Evolutionary conservation across 2,797 vertebrate species (phyloP), one percentile per base, ranked within the genome.

Genomic region (Spondyliosoma cantharus): DNA sequence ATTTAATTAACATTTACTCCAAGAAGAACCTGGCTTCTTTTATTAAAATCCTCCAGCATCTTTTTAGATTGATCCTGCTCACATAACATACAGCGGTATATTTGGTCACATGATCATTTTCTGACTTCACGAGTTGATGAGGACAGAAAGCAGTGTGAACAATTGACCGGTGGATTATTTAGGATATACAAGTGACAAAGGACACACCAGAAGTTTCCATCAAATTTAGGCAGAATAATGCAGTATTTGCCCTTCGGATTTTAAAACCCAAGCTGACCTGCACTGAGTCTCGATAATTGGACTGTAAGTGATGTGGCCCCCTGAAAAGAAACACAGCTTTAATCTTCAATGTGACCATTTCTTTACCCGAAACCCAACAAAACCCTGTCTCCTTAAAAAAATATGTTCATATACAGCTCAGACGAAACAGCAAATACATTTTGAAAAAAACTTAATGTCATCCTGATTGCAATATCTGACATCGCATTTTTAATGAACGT

Each of bases 31-130:
- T 56, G 24, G 14, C 49, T 80, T 42, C 8, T 24, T 67, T 70
- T 78, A 81, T 85, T 82, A 79, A 91, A 76, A 84, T 68, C 65
- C 61, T 49, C 59, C 29, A 74, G 53, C 17, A 24, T 61, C 37
- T 8, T 11, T 62, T 25, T 50, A 50, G 50, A 79, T 75, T 74
- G 78, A 46, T 84, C 78, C 72, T 54, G 43, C 59, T 76, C 19
- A 50, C 61, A 50, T 43, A 46, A 59, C 49, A 42, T 22, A 53
- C 46, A 58, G 14, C 56, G 12, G 27, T 61, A 24, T 56, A 59
- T 87, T 80, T 82, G 86, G 83, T 81, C 74, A 78, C 43, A n/a
- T 49, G 24, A 65, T 59, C 11, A 32, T 29, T 45, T 58, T 65
- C 27, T 11, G 20, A 46, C 45, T 43, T 58, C 49, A 59, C 2